phyloP scores from a whole-genome alignment of 2,888 invertebrate genomes.

The Drosophila rubida region DNA sequence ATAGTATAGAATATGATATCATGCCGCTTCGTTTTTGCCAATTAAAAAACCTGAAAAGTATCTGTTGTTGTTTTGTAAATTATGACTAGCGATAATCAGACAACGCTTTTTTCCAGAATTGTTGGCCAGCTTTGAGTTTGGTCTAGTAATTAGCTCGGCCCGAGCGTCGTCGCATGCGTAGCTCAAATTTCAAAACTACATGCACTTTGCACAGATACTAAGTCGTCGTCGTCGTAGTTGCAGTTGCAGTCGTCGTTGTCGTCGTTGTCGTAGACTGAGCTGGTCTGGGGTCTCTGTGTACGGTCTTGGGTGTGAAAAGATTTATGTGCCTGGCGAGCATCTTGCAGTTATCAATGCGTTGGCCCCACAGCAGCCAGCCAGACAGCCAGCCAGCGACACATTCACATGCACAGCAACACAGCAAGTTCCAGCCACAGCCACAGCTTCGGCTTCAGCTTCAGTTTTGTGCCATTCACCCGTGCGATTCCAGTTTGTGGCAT shows the following conservation, averaged over 20 bases:
- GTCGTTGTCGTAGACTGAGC: too few species aligned
- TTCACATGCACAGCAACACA: slow-evolving; percentile 20
- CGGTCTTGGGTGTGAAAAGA: slow-evolving; percentile 75
- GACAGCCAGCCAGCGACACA: slow-evolving; percentile 7
- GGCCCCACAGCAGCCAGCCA: slow-evolving; percentile 62
- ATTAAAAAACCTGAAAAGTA: slow-evolving; percentile 74
- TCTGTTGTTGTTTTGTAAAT: slow-evolving; percentile 53
- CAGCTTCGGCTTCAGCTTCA: slow-evolving; percentile 7
- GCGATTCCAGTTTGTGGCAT: slow-evolving; percentile 69
- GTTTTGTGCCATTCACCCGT: slow-evolving; percentile 69
- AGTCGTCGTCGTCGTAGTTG: slow-evolving; percentile 2
- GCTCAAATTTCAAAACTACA: slow-evolving; percentile 78
- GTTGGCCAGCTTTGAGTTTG: slow-evolving; percentile 60
- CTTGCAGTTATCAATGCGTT: slow-evolving; percentile 74
- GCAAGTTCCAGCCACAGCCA: slow-evolving; percentile 8
- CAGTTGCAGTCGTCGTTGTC: background rate
- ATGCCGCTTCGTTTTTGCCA: slow-evolving; percentile 70
- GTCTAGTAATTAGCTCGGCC: slow-evolving; percentile 73
- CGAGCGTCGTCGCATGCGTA: slow-evolving; percentile 75
- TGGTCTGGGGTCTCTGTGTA: slow-evolving; percentile 1
- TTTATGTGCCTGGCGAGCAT: slow-evolving; percentile 74
- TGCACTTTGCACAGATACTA: slow-evolving; percentile 77
- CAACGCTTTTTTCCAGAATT: slow-evolving; percentile 51
- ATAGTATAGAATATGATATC: slow-evolving; percentile 77
- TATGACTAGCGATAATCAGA: slow-evolving; percentile 75